A percentile compares a stretch with the other conserved stretches of the same genome.
Conservation (phyloP, 2,113 vertebrate species). For the Hemiscyllium ocellatum region DNA sequence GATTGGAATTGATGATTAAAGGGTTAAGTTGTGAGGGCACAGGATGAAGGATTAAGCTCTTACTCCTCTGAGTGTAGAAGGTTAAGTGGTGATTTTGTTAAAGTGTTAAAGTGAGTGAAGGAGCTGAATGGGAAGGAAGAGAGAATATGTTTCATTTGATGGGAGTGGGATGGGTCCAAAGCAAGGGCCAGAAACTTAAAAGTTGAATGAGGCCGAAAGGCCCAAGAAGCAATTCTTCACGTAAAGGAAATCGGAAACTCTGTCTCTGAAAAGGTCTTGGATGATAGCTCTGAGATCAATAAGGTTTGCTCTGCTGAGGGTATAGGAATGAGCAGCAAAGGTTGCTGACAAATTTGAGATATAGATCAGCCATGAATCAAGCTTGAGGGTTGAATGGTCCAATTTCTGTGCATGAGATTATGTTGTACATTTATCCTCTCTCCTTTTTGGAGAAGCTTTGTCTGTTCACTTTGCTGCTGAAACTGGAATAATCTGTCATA, state of each 20-base stretch:
- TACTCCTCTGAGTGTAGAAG: background rate
- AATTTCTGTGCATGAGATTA: background rate
- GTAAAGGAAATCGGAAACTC: background rate
- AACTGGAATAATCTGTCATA: background rate
- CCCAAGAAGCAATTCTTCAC: background rate
- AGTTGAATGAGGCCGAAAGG: background rate
- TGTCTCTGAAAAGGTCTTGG: background rate
- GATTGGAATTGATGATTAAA: background rate
- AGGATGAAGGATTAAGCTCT: no score
- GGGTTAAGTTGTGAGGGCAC: background rate
- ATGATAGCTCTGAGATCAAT: background rate
- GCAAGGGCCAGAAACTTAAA: background rate
- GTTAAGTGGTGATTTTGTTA: background rate
- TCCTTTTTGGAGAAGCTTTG: background rate
- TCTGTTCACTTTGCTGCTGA: background rate
- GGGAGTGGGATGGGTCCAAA: background rate
- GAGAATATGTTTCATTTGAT: background rate
- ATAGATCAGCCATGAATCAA: background rate
- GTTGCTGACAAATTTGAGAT: background rate
- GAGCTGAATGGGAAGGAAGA: background rate
- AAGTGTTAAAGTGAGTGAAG: background rate
- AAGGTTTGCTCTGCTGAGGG: background rate
- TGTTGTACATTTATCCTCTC: background rate
- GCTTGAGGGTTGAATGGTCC: background rate
- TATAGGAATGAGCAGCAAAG: background rate